These are phyloP conservation scores for Plodia interpunctella DNA, from an alignment of 1,140 invertebrate genomes.

Conservation along the genomic window DNA sequence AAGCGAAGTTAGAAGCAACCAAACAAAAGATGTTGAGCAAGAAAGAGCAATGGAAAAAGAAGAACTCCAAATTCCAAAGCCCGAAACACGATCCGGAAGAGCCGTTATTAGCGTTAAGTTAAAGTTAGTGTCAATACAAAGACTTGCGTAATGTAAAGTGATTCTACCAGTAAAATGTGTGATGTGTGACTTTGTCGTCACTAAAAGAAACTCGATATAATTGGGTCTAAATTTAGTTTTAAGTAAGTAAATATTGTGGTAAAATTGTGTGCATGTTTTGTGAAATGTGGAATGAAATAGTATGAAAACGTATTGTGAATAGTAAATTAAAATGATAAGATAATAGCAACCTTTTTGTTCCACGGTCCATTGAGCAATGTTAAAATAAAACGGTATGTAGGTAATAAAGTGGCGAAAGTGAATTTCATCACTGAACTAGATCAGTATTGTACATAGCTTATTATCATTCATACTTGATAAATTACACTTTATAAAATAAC, in stretches of 20 bases:
- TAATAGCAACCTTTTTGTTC: constrained; percentile 9
- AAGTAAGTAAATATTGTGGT: constrained; percentile 28
- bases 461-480: neutral
- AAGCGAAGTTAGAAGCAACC: constrained; percentile 77
- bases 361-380: neutral
- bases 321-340: constrained; percentile 54
- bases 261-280: constrained; percentile 41
- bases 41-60: constrained; percentile 68
- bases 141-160: constrained; percentile 64
- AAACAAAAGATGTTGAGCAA: constrained; percentile 60
- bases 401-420: constrained; percentile 11
- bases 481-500: too few species aligned
- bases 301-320: constrained; percentile 32
- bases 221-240: constrained; percentile 62
- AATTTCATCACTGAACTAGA: constrained; percentile 8
- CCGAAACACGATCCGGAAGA: constrained; percentile 67
- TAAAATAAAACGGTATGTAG: neutral
- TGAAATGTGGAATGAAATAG: constrained; percentile 30
- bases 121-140: constrained; percentile 54
- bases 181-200: constrained; percentile 38
- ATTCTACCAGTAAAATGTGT: constrained; percentile 47
- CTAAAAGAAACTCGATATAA: constrained; percentile 36
- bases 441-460: neutral
- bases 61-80: constrained; percentile 52
- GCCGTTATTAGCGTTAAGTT: constrained; percentile 72